Base-by-base conservation (phyloP, 1,140 invertebrate genomes). In the Amphibalanus amphitrite region DNA sequence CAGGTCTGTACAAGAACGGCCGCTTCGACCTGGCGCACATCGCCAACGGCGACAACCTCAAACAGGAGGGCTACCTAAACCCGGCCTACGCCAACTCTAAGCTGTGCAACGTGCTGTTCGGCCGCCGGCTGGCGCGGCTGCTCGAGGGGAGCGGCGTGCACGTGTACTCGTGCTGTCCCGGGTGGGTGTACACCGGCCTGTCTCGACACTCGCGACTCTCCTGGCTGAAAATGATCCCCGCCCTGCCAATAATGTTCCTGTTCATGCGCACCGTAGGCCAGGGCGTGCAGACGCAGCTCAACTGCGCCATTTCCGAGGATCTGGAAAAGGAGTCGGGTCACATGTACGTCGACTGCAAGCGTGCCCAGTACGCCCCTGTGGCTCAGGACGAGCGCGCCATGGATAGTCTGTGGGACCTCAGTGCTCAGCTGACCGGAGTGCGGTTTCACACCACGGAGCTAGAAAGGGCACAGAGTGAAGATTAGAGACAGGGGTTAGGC, bases 21-120 rank as follows among this genome's bases (percentile, higher is more conserved):
- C 77, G 80, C 64, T 86, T 95, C 69, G 84, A 93, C 77, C 88
- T 93, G 78, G 65, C n/a, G 65, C 65, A 28, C 28, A 67, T 67
- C 28, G 65, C 65, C 65, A 28, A 28, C 65, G 65, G 65, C 17
- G 83, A 87, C 47, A 85, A 88, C 75, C 78, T 90, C 1, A 88
- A 90, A 76, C 81, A 84, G 79, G 85, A 78, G 80, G 76, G 79
- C 72, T 80, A 71, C 25, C 71, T 73, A n/a, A 76, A 76, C 75
- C 85, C 86, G 38, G 86, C 84, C 0, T 96, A 96, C 78, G 83
- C 83, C 71, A 90, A 90, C 77, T 90, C 89, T 0, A 93, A 93
- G 80, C 80, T 92, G 67, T 89, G 88, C 73, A 90, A 91, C 77
- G 82, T 84, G 3, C 87, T 90, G 74, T 90, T 90, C 78, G 84